Percentiles rank a stretch among this genome's conserved stretches.
Evolutionary conservation across 2,113 vertebrate genomes (phyloP).

Genomic region (Morphnarchus princeps): DNA sequence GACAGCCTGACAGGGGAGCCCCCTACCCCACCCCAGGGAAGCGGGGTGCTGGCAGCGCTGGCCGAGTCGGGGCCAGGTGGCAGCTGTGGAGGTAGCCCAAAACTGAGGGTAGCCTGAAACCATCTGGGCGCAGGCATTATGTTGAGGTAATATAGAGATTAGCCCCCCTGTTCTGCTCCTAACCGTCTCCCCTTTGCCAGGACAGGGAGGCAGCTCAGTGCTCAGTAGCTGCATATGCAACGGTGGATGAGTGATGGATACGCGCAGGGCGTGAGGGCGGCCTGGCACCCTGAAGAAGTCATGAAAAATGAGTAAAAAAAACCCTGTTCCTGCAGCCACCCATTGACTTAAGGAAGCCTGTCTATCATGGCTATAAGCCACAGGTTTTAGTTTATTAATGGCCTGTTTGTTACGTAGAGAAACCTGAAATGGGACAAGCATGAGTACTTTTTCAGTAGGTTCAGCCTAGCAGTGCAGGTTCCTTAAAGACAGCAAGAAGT

Average conservation of each 20-base stretch:
- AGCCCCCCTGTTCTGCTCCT: not conserved
- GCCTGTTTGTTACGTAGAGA: not conserved
- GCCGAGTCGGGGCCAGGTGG: rapidly evolving
- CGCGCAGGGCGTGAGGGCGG: rapidly evolving
- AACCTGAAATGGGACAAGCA: rapidly evolving
- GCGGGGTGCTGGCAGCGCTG: not conserved
- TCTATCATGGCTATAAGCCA: not conserved
- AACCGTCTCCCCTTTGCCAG: rapidly evolving
- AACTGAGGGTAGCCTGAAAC: rapidly evolving
- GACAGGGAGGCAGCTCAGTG: rapidly evolving
- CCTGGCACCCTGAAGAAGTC: not conserved
- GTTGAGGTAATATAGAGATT: not conserved
- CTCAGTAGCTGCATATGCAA: rapidly evolving
- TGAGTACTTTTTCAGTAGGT: not conserved
- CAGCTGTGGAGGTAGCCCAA: not conserved
- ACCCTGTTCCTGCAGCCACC: rapidly evolving
- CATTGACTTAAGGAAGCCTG: not conserved
- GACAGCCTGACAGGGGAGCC: not conserved
- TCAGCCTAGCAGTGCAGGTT: not conserved
- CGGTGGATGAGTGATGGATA: not conserved
- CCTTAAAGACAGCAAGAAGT: not conserved
- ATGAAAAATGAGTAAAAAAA: not conserved
- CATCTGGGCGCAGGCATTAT: rapidly evolving
- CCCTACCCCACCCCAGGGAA: not conserved
- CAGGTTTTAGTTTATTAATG: not conserved